Evolutionary conservation across 2,888 invertebrate genomes (phyloP).

Genomic region (Teleogryllus oceanicus): DNA sequence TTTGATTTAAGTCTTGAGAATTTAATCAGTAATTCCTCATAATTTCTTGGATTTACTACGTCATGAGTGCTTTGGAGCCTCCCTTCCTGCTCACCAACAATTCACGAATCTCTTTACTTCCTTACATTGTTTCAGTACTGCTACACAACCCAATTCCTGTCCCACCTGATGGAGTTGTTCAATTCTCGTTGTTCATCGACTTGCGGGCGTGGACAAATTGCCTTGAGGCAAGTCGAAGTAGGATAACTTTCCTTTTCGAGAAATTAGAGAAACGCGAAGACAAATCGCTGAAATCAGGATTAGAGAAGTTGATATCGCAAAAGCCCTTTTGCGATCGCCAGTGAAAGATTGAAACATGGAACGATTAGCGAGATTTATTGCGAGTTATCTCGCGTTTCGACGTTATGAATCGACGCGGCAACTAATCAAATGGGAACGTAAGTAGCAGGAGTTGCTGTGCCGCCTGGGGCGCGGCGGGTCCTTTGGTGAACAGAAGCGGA

Average conservation of each 20-base stretch:
- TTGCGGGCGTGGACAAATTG: no score
- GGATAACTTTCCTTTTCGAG: not conserved
- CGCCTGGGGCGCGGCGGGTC: not conserved
- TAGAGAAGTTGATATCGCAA: not conserved
- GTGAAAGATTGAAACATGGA: not conserved
- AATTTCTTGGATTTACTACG: no score
- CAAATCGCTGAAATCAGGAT: not conserved
- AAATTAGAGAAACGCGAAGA: not conserved
- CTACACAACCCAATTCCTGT: no score
- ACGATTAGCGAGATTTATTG: constrained; percentile 5
- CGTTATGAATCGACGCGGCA: not conserved
- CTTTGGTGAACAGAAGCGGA: not conserved
- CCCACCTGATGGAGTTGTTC: no score
- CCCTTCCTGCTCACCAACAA: no score
- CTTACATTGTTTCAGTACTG: no score
- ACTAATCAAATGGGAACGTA: not conserved
- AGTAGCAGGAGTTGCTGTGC: not conserved
- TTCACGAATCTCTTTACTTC: no score
- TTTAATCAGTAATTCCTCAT: no score
- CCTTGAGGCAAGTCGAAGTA: not conserved
- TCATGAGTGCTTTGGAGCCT: no score
- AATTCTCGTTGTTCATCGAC: no score
- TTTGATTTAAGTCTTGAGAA: no score
- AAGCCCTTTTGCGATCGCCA: not conserved
- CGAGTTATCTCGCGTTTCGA: not conserved